Evolutionary conservation across 2,797 vertebrate genomes (phyloP).

Genomic region (Chaunax sp.): DNA sequence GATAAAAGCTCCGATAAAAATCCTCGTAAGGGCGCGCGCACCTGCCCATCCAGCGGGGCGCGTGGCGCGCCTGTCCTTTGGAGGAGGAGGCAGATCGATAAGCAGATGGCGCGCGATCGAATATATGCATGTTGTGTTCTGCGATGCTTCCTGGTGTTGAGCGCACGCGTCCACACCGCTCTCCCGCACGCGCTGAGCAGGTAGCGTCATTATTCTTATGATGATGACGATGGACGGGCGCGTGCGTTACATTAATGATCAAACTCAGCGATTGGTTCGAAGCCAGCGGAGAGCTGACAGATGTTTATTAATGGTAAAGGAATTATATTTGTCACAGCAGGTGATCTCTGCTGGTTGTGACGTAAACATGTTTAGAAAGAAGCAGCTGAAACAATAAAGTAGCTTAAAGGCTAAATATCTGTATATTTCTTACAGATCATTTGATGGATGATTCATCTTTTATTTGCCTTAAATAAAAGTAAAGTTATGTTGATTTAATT

Average conservation of each 20-base stretch:
- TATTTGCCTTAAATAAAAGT: no score
- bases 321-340: not conserved
- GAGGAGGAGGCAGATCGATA: constrained; percentile 46
- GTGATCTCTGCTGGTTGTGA: not conserved
- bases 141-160: constrained; percentile 16
- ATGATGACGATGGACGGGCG: constrained; percentile 6
- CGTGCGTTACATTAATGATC: constrained; percentile 9
- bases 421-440: no score
- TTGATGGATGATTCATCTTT: no score
- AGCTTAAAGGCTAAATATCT: no score
- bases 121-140: constrained; percentile 56
- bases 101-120: constrained; percentile 75
- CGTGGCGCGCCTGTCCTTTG: constrained; percentile 22
- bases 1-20: not conserved
- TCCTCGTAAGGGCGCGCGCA: constrained; percentile 9
- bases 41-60: constrained; percentile 26
- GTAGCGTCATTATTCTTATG: not conserved
- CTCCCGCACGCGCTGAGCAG: constrained; percentile 44
- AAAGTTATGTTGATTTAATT: no score
- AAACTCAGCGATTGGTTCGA: not conserved
- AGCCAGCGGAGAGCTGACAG: not conserved
- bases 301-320: not conserved
- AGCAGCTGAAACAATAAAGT: no score
- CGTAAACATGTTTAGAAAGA: no score
- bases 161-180: constrained; percentile 27